Percentiles rank a stretch among this genome's conserved stretches.
Conservation (phyloP, 2,797 vertebrate genomes). For the Galago senegalensis region DNA sequence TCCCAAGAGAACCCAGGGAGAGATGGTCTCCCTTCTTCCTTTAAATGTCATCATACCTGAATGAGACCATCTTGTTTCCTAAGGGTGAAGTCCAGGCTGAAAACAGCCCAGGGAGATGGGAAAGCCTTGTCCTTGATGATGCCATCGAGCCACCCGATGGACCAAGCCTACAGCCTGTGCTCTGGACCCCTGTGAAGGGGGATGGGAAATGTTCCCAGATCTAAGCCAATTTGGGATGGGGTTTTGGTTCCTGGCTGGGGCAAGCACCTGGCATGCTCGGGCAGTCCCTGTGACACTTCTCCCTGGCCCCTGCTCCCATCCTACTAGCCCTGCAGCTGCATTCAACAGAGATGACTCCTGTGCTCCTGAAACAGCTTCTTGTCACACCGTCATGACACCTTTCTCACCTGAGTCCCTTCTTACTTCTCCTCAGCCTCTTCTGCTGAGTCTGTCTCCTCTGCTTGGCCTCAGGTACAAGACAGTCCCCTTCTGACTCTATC, state of each 20-base stretch:
- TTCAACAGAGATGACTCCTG: fast-evolving
- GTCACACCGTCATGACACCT: background rate
- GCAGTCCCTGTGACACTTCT: background rate
- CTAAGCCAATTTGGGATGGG: background rate
- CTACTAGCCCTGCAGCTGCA: background rate
- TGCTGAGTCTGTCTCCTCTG: background rate
- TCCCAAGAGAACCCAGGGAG: background rate
- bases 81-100: background rate
- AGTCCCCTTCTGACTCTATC: background rate
- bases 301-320: background rate
- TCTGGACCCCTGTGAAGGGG: background rate
- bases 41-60: fast-evolving
- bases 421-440: background rate
- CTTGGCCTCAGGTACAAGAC: background rate
- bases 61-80: background rate
- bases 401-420: background rate
- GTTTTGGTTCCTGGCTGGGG: background rate
- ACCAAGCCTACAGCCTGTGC: fast-evolving
- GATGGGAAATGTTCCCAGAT: background rate
- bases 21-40: background rate
- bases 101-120: background rate
- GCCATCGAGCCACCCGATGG: fast-evolving
- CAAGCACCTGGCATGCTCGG: too few species aligned
- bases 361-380: background rate
- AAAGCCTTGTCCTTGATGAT: too few species aligned